phyloP scores from a whole-genome alignment of 2,888 invertebrate genomes.

The Papilio elwesi region DNA sequence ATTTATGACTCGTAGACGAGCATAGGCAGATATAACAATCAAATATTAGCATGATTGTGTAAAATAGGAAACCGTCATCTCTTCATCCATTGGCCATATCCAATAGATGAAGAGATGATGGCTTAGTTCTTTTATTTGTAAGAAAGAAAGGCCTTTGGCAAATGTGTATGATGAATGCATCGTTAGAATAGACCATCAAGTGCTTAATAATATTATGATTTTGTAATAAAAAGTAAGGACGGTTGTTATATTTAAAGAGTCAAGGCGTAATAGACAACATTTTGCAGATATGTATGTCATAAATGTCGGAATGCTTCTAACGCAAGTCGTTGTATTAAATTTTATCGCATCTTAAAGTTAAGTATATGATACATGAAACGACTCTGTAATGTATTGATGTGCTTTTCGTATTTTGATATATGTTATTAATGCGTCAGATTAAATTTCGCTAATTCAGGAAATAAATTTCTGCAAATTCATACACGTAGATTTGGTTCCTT shows the following conservation, averaged over 20 bases:
- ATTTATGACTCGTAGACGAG: too few relatives aligned
- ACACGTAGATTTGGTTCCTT: too few relatives aligned
- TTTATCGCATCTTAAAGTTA: constrained; percentile 34
- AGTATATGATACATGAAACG: constrained; percentile 21
- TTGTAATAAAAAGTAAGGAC: constrained; percentile 10
- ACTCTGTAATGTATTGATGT: constrained; percentile 26
- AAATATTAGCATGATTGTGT: too few relatives aligned
- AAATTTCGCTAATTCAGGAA: neutral
- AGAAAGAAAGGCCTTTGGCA: neutral
- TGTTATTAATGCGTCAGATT: neutral
- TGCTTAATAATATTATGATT: constrained; percentile 14
- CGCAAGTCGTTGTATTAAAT: constrained; percentile 34
- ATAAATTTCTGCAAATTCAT: neutral
- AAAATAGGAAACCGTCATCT: too few relatives aligned
- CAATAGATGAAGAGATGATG: neutral
- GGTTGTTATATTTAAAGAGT: constrained; percentile 22
- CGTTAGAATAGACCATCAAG: constrained; percentile 3
- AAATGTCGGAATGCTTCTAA: constrained; percentile 28
- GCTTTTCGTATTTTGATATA: neutral
- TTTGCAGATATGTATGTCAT: constrained; percentile 32
- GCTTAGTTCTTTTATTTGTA: neutral
- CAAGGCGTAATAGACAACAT: constrained; percentile 15
- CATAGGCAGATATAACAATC: too few relatives aligned
- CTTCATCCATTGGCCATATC: too few relatives aligned
- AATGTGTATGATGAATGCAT: constrained; percentile 1